Evolutionary conservation across 2,113 vertebrate genomes (phyloP).

Genomic region (Bubo scandiacus): DNA sequence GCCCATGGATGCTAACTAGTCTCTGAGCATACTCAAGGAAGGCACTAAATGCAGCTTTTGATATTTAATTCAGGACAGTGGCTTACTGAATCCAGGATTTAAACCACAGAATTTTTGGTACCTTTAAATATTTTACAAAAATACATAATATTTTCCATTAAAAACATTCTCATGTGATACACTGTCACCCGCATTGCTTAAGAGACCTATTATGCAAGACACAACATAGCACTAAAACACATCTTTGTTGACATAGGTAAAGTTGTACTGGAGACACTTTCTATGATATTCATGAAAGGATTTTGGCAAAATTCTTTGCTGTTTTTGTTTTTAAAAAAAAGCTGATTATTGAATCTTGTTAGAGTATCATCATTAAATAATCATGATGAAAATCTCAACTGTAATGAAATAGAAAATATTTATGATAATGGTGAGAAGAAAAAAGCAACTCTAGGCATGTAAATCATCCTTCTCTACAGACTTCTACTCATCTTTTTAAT

Average conservation of each 20-base stretch:
- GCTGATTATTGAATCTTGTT: background rate
- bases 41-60: background rate
- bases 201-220: background rate
- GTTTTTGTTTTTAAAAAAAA: background rate
- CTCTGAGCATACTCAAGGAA: background rate
- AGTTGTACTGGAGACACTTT: background rate
- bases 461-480: background rate
- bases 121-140: background rate
- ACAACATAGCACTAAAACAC: background rate
- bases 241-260: background rate
- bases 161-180: background rate
- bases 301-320: background rate
- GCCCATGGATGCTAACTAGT: background rate
- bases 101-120: background rate
- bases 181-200: background rate
- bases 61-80: background rate
- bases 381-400: background rate
- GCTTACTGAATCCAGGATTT: background rate
- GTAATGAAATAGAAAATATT: constrained; percentile 13
- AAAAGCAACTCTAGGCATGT: background rate
- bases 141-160: background rate
- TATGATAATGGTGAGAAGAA: background rate
- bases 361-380: background rate
- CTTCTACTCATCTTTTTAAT: background rate
- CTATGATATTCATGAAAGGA: background rate